Percentiles rank a stretch among this genome's conserved stretches.
phyloP scores from a whole-genome alignment of 2,888 invertebrate genomes.

The Caenorhabditis sinica region DNA sequence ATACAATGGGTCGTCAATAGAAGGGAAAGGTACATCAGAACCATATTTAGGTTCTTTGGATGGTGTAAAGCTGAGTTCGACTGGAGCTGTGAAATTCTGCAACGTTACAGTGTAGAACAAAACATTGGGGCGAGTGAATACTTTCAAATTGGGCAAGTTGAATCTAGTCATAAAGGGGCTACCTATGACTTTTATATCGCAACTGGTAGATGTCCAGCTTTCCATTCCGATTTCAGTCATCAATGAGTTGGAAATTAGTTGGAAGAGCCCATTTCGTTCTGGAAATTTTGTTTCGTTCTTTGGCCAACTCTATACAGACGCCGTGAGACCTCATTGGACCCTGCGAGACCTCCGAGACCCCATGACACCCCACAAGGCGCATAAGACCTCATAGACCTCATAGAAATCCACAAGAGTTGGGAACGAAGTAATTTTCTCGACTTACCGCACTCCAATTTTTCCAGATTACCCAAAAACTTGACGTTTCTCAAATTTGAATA shows the following conservation, averaged over 20 bases:
- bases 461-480: not conserved
- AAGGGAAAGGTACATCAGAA: too few species aligned
- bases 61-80: too few species aligned
- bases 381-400: not conserved
- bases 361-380: too few species aligned
- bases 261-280: too few species aligned
- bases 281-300: not conserved
- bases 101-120: not conserved
- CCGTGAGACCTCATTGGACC: too few species aligned
- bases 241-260: not conserved
- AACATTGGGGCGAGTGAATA: too few species aligned
- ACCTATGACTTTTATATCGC: not conserved
- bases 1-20: too few species aligned
- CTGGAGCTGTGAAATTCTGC: not conserved
- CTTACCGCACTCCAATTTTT: constrained; percentile 1
- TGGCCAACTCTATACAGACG: too few species aligned
- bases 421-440: too few species aligned
- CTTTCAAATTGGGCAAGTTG: constrained; percentile 6
- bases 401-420: too few species aligned
- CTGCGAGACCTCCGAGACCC: too few species aligned
- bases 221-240: constrained; percentile 12
- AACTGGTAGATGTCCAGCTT: not conserved
- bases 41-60: too few species aligned
- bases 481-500: not conserved
- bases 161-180: not conserved